Conservation (phyloP, 1,140 invertebrate species). For the Microplitis demolitor region DNA sequence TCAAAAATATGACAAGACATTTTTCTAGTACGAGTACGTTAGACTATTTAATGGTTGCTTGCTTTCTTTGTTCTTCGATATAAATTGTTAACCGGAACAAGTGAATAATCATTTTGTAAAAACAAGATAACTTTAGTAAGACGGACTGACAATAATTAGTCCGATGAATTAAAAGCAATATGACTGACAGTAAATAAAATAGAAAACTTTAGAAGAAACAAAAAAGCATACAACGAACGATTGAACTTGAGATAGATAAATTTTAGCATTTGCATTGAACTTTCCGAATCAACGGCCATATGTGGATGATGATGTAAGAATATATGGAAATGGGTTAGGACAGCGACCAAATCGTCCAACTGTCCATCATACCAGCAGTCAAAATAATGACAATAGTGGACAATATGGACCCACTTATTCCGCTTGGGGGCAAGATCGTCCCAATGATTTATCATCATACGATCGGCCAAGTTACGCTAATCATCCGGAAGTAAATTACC, state of each 20-base stretch:
- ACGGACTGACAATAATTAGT: not conserved
- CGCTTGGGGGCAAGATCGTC: slow-evolving; percentile 41
- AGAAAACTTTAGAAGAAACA: not conserved
- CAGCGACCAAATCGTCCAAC: slow-evolving; percentile 29
- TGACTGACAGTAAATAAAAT: not conserved
- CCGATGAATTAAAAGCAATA: too few species aligned
- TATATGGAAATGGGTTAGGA: slow-evolving; percentile 42
- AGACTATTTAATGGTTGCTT: not conserved
- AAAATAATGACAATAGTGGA: slow-evolving; percentile 52
- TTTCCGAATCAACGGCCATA: slow-evolving; percentile 57
- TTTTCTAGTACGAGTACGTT: not conserved
- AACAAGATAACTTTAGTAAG: not conserved
- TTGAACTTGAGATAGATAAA: slow-evolving; percentile 32
- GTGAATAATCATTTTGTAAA: not conserved
- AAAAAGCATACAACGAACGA: not conserved
- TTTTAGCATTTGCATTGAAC: slow-evolving; percentile 56
- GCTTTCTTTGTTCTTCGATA: not conserved
- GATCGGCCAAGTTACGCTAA: slow-evolving; percentile 46
- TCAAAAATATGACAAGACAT: not conserved
- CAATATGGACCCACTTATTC: slow-evolving; percentile 40
- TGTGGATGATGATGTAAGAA: slow-evolving; percentile 55
- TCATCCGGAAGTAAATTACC: slow-evolving; percentile 33
- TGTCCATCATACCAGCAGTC: slow-evolving; percentile 40
- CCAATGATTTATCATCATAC: slow-evolving; percentile 33
- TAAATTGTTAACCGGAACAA: too few species aligned